phyloP scores from a whole-genome alignment of 2,113 vertebrate species.

The Pongo pygmaeus region DNA sequence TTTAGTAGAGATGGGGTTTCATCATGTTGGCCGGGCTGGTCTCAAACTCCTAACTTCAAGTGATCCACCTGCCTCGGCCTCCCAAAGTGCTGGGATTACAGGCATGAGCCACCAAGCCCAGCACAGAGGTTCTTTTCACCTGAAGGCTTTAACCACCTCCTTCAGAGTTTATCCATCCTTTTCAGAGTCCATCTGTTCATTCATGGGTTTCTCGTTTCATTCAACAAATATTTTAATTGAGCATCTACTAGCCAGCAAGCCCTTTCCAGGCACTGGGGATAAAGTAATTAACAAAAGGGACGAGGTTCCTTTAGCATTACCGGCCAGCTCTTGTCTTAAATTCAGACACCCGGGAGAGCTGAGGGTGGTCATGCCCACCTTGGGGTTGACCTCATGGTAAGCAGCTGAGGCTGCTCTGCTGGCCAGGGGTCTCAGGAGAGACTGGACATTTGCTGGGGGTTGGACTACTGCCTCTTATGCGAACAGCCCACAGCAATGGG shows the following conservation, averaged over 20 bases:
- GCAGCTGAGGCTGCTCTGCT: neutral
- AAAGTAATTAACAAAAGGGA: neutral
- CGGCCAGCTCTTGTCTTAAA: neutral
- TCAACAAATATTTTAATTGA: neutral
- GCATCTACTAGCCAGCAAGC: neutral
- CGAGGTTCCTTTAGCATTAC: too few relatives aligned
- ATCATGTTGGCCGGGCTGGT: too few relatives aligned
- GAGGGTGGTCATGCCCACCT: neutral
- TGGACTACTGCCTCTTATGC: neutral
- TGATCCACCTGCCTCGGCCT: too few relatives aligned
- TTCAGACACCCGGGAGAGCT: neutral
- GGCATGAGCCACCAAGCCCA: too few relatives aligned
- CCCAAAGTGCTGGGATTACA: too few relatives aligned
- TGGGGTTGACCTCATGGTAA: neutral
- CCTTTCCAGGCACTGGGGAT: neutral
- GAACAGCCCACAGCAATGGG: fast-evolving
- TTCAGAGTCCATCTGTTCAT: neutral
- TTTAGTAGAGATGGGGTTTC: too few relatives aligned
- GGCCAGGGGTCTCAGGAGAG: neutral
- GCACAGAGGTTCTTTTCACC: neutral
- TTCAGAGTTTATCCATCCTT: neutral
- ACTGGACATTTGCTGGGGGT: fast-evolving
- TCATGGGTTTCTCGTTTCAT: neutral
- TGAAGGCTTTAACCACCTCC: too few relatives aligned
- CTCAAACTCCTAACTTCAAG: too few relatives aligned